These are phyloP conservation scores for Drosophila nasuta DNA, from an alignment of 1,140 invertebrate genomes.

Conservation along the genomic window DNA sequence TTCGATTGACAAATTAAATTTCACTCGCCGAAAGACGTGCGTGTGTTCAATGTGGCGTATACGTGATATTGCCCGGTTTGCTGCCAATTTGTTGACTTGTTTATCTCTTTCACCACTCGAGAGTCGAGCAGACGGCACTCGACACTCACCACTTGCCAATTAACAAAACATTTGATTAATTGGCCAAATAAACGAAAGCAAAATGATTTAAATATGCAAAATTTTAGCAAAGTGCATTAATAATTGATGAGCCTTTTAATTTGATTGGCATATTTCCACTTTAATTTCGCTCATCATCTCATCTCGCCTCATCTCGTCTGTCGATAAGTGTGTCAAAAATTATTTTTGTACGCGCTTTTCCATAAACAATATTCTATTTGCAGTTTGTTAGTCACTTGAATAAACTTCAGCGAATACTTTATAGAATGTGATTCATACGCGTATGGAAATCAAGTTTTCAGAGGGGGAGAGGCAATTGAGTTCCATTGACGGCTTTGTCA, in stretches of 20 bases:
- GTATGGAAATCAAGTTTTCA: not conserved
- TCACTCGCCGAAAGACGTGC: conserved; percentile 41
- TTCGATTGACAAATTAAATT: conserved; percentile 67
- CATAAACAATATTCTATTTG: conserved; percentile 5
- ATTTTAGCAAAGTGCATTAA: conserved; percentile 26
- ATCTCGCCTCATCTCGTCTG: not conserved
- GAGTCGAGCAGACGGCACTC: conserved; percentile 3
- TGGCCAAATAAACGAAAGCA: conserved; percentile 41
- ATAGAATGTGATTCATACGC: conserved; percentile 3
- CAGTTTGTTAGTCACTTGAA: not conserved
- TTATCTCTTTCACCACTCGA: conserved; percentile 4
- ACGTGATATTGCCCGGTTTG: conserved; percentile 50
- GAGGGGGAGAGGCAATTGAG: not conserved
- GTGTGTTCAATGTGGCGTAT: conserved; percentile 51
- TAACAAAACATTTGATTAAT: conserved; percentile 65
- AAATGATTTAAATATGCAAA: conserved; percentile 26
- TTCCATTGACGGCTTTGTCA: conserved; percentile 6
- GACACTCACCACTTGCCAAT: conserved; percentile 43
- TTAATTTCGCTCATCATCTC: not conserved
- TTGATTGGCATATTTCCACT: conserved; percentile 15
- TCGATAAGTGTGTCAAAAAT: conserved; percentile 35
- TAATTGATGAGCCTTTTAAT: conserved; percentile 32
- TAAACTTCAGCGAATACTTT: not conserved
- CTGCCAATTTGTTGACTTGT: conserved; percentile 21
- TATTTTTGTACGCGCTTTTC: too few species aligned